Evolutionary conservation across 2,888 invertebrate genomes (phyloP).

Genomic region (Agonopterix alstromeriana): DNA sequence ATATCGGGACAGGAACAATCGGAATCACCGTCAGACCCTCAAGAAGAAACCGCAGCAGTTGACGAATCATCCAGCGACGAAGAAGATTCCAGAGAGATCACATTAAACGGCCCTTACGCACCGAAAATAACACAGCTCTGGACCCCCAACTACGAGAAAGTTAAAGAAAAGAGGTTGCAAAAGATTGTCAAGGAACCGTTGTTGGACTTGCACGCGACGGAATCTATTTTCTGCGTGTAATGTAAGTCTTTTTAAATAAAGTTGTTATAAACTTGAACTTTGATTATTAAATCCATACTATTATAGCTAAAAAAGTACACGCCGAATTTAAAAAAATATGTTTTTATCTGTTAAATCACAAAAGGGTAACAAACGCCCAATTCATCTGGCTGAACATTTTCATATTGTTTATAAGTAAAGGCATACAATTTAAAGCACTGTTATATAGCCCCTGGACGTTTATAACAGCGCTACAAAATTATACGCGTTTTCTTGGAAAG

Average conservation of each 20-base stretch:
- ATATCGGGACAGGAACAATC: constrained; percentile 45
- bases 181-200: constrained; percentile 52
- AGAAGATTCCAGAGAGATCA: constrained; percentile 30
- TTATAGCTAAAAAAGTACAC: no score
- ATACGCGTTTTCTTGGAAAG: no score
- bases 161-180: constrained; percentile 62
- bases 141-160: constrained; percentile 57
- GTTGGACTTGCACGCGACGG: constrained; percentile 41
- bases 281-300: no score
- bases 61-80: constrained; percentile 48
- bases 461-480: no score
- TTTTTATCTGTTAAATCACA: no score
- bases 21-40: constrained; percentile 23
- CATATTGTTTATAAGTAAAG: no score
- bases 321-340: no score
- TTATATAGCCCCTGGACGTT: no score
- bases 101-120: constrained; percentile 25
- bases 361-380: no score
- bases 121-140: constrained; percentile 47
- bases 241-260: constrained; percentile 12
- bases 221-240: constrained; percentile 40
- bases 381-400: no score
- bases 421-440: no score
- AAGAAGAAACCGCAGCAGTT: constrained; percentile 30
- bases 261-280: not conserved